phyloP scores from a whole-genome alignment of 30 jellyfish, hydroid and myxozoan genomes.

The Aurelia sp. region DNA sequence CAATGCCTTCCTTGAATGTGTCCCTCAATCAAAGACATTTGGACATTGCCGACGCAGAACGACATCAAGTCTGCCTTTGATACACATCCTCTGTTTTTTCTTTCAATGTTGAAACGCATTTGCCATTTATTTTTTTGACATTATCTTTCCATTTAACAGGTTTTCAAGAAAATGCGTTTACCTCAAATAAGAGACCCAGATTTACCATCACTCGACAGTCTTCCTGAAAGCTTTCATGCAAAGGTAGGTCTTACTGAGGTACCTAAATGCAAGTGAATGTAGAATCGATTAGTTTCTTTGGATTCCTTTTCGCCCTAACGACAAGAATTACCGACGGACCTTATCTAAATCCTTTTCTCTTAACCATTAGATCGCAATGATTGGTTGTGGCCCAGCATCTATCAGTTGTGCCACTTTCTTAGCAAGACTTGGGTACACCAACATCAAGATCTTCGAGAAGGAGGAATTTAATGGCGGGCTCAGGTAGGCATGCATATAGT shows the following conservation, averaged over 20 bases:
- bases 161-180: slow-evolving; percentile 87
- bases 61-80: neutral
- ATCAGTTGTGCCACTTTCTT: slow-evolving; percentile 96
- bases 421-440: slow-evolving; percentile 88
- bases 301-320: too few species aligned
- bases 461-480: slow-evolving; percentile 83
- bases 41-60: neutral
- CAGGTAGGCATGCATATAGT: slow-evolving; percentile 24
- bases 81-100: too few species aligned
- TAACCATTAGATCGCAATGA: slow-evolving; percentile 62
- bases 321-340: too few species aligned
- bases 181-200: slow-evolving; percentile 94
- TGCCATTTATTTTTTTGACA: neutral
- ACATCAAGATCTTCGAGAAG: slow-evolving; percentile 83
- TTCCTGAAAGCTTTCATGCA: slow-evolving; percentile 84
- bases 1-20: too few species aligned
- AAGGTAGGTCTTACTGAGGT: slow-evolving; percentile 48
- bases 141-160: slow-evolving; percentile 37
- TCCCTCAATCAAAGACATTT: too few species aligned
- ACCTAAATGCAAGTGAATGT: too few species aligned
- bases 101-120: too few species aligned
- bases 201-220: slow-evolving; percentile 57
- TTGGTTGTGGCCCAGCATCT: slow-evolving; percentile 98
- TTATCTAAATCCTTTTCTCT: neutral
- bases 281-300: too few species aligned